Percentiles rank a stretch among this genome's conserved stretches.
Evolutionary conservation across 2,113 vertebrate genomes (phyloP).

Genomic region (Nematolebias whitei): DNA sequence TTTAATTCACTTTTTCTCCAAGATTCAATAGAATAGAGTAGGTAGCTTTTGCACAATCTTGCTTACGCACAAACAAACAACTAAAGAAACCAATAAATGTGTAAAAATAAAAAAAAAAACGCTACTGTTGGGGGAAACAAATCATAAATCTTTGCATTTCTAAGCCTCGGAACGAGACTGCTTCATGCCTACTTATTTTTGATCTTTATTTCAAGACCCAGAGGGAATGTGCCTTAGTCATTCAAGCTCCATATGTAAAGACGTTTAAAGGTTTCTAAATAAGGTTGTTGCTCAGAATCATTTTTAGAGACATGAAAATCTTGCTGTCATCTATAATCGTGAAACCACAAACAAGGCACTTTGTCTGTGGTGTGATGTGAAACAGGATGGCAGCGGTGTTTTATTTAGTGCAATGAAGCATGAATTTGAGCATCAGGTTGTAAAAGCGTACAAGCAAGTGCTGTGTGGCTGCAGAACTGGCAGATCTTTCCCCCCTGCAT

Average conservation of each 20-base stretch:
- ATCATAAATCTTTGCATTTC: constrained; percentile 13
- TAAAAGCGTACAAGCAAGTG: not conserved
- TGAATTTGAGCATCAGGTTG: not conserved
- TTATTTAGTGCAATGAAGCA: not conserved
- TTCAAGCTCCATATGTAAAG: constrained; percentile 8
- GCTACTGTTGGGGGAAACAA: constrained; percentile 3
- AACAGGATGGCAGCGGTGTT: constrained; percentile 4
- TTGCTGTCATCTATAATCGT: constrained; percentile 5
- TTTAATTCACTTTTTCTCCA: constrained; percentile 3
- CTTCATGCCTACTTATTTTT: constrained; percentile 9
- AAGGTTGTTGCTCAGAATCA: constrained; percentile 16
- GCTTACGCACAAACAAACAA: not conserved
- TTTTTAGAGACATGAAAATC: constrained; percentile 20
- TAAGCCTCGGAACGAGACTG: constrained; percentile 13
- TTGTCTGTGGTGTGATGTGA: not conserved
- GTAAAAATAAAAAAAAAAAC: too few species aligned
- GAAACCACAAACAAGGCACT: not conserved
- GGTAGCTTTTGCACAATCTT: constrained; percentile 1
- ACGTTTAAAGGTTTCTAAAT: constrained; percentile 31
- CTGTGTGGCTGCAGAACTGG: not conserved
- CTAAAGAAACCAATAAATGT: not conserved
- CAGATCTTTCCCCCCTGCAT: not conserved
- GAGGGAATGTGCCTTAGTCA: constrained; percentile 26
- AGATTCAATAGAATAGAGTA: constrained; percentile 14
- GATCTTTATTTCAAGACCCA: constrained; percentile 16